Evolutionary conservation across 2,113 vertebrate species (phyloP).

Genomic region (Cynocephalus volans): DNA sequence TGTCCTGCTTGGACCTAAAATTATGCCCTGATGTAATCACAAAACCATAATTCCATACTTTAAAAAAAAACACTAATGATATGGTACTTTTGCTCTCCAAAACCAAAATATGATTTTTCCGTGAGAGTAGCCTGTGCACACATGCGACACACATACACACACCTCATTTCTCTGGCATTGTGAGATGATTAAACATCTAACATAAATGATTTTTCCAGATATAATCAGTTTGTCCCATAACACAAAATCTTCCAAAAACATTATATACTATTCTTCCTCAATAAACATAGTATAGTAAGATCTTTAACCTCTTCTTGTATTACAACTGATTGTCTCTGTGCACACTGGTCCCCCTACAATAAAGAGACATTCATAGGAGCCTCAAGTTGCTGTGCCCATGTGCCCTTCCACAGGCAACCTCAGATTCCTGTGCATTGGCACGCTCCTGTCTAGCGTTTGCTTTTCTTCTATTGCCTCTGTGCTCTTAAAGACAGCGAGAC

Average conservation of each 20-base stretch:
- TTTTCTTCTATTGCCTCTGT: not conserved
- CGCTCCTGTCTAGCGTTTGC: not conserved
- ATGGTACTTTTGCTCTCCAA: not conserved
- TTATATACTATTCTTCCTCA: not conserved
- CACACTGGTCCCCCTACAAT: not conserved
- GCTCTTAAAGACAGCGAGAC: not conserved
- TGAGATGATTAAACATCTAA: not conserved
- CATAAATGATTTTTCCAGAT: not conserved
- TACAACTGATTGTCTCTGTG: not conserved
- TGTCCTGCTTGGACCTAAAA: conserved; percentile 57
- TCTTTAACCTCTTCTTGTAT: not conserved
- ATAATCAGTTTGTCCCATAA: not conserved
- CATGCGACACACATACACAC: rapidly evolving
- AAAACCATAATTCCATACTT: conserved; percentile 41
- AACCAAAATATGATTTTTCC: not conserved
- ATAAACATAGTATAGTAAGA: not conserved
- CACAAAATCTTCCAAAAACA: not conserved
- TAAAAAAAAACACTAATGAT: conserved; percentile 10
- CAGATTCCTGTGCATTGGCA: not conserved
- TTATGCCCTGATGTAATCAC: conserved; percentile 53
- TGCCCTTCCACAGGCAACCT: not conserved
- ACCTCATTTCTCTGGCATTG: not conserved
- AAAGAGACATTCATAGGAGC: no score
- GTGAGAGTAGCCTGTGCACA: not conserved
- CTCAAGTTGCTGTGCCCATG: rapidly evolving